A percentile compares a stretch with the other conserved stretches of the same genome.
phyloP scores from a whole-genome alignment of 2,797 vertebrate species.

The Acrossocheilus fasciatus region DNA sequence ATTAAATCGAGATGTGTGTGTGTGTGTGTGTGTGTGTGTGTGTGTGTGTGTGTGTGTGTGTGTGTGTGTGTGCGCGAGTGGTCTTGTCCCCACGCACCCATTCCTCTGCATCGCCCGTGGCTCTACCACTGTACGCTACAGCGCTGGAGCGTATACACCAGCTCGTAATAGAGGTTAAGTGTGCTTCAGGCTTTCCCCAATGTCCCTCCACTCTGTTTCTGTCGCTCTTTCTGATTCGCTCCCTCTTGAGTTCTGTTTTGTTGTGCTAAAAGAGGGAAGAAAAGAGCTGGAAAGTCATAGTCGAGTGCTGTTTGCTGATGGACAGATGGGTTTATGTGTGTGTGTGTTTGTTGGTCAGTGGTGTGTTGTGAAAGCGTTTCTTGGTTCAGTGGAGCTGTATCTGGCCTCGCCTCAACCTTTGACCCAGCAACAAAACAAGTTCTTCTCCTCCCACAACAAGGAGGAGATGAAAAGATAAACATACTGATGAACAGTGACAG shows the following conservation, averaged over 20 bases:
- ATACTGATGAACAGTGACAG: neutral
- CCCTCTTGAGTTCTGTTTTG: conserved; percentile 25
- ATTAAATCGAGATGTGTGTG: conserved; percentile 20
- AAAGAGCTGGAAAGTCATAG: conserved; percentile 24
- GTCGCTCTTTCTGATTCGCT: conserved; percentile 30
- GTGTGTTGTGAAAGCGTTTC: conserved; percentile 2
- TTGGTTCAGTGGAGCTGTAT: conserved; percentile 8
- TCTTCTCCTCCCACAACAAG: conserved; percentile 3
- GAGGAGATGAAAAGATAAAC: conserved; percentile 15
- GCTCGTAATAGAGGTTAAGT: conserved; percentile 54
- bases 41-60: conserved; percentile 15
- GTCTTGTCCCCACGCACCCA: neutral
- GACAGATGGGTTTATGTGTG: neutral
- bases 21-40: conserved; percentile 14
- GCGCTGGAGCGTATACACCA: neutral
- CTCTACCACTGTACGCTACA: conserved; percentile 13
- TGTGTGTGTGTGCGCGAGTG: conserved; percentile 19
- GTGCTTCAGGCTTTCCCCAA: conserved; percentile 42
- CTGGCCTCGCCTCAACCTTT: conserved; percentile 22
- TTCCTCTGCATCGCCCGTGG: conserved; percentile 33
- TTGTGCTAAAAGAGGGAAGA: conserved; percentile 23
- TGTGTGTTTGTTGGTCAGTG: neutral
- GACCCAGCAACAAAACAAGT: conserved; percentile 41
- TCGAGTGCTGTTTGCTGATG: conserved; percentile 24
- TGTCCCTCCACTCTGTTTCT: conserved; percentile 20